These are phyloP conservation scores for Actenoides lindsayi DNA, from an alignment of 2,113 vertebrate species.

Conservation along the genomic window DNA sequence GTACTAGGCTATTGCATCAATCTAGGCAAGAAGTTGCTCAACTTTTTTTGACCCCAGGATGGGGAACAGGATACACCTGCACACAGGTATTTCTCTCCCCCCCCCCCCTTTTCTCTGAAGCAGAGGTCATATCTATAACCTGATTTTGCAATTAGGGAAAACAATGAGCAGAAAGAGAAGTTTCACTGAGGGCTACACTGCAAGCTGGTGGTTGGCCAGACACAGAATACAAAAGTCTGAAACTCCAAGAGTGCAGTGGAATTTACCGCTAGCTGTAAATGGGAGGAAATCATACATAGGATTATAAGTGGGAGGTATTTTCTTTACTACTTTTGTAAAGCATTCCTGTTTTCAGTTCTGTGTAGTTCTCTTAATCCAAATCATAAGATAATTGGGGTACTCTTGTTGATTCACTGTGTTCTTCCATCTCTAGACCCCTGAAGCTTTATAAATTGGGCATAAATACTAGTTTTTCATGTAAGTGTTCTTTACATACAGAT, in stretches of 20 bases:
- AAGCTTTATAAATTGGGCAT: neutral
- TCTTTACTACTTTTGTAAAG: neutral
- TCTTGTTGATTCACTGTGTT: neutral
- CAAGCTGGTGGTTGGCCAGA: neutral
- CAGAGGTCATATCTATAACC: neutral
- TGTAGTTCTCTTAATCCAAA: neutral
- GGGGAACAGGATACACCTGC: neutral
- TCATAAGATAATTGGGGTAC: neutral
- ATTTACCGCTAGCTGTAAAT: neutral
- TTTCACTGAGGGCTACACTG: accelerated
- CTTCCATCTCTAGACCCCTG: neutral
- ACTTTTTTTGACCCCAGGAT: neutral
- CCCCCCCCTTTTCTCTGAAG: neutral
- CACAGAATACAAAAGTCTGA: neutral
- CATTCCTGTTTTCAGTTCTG: neutral
- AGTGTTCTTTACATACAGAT: neutral
- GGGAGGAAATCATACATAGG: neutral
- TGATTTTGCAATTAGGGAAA: neutral
- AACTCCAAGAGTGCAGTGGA: neutral
- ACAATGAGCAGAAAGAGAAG: neutral
- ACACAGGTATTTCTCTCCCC: neutral
- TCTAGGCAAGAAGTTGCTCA: neutral
- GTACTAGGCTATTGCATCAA: neutral
- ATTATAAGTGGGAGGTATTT: neutral
- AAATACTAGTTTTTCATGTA: neutral